Percentiles rank a stretch among this genome's conserved stretches.
Evolutionary conservation across 2,888 invertebrate species (phyloP).

Genomic region (Phyllotreta striolata): DNA sequence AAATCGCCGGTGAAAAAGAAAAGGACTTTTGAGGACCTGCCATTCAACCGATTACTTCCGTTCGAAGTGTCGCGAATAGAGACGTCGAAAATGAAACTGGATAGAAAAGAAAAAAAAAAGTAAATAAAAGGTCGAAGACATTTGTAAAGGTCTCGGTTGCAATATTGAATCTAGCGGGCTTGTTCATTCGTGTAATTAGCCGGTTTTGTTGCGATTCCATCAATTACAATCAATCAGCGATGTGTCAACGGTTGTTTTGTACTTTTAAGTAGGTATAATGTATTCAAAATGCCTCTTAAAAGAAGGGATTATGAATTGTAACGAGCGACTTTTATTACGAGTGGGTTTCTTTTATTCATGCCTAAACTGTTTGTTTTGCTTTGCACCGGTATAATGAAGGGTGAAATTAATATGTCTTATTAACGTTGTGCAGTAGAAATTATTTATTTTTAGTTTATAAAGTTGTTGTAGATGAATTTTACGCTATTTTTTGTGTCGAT

Average conservation of each 20-base stretch:
- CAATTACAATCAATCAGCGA: constrained; percentile 52
- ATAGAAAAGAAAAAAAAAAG: too few relatives aligned
- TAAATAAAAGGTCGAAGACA: constrained; percentile 38
- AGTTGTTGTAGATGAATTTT: too few relatives aligned
- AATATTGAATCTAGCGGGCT: constrained; percentile 44
- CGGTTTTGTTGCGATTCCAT: constrained; percentile 47
- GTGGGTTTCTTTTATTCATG: too few relatives aligned
- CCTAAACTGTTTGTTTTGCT: too few relatives aligned
- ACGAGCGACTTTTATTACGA: too few relatives aligned
- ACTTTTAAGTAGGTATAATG: constrained; percentile 50
- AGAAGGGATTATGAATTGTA: too few relatives aligned
- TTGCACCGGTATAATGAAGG: too few relatives aligned
- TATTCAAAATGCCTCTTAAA: constrained; percentile 28
- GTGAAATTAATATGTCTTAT: too few relatives aligned
- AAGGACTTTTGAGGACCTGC: constrained; percentile 47
- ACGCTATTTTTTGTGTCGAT: too few relatives aligned
- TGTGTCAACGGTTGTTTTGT: constrained; percentile 49
- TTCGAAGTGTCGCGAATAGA: constrained; percentile 44
- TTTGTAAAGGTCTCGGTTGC: constrained; percentile 44
- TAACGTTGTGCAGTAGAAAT: too few relatives aligned
- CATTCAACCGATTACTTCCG: constrained; percentile 49
- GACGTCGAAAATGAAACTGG: constrained; percentile 18
- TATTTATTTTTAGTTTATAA: too few relatives aligned
- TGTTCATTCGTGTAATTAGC: constrained; percentile 51
- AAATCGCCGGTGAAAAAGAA: constrained; percentile 22